A percentile compares a stretch with the other conserved stretches of the same genome.
These are phyloP conservation scores for Cynoglossus semilaevis DNA, from an alignment of 2,113 vertebrate species.

Conservation along the genomic window DNA sequence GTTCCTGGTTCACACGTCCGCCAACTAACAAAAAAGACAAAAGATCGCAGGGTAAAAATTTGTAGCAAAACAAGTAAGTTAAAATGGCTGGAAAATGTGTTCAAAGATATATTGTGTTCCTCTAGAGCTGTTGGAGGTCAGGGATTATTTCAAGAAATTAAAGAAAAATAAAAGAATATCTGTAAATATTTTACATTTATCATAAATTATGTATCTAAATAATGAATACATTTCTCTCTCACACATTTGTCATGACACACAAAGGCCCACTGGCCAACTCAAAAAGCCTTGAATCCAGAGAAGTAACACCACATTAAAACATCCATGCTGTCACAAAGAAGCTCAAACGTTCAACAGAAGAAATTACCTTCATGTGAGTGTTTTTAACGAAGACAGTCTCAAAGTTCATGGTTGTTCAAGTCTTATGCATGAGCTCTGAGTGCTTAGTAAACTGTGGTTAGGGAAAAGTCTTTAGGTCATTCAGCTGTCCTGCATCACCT, in stretches of 20 bases:
- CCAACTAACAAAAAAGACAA: slow-evolving; percentile 83
- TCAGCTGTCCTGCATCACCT: slow-evolving; percentile 55
- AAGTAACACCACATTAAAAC: slow-evolving; percentile 30
- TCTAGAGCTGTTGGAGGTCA: too few species aligned
- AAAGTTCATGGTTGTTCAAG: slow-evolving; percentile 49
- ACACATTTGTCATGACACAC: too few species aligned
- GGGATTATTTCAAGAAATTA: background rate
- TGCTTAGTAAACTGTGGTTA: slow-evolving; percentile 53
- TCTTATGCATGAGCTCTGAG: slow-evolving; percentile 62
- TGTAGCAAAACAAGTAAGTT: too few species aligned
- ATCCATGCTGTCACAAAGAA: slow-evolving; percentile 41
- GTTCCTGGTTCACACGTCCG: slow-evolving; percentile 94
- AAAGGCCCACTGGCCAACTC: too few species aligned
- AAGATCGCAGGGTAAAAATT: background rate
- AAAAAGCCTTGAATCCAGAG: slow-evolving; percentile 18
- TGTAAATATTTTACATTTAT: background rate
- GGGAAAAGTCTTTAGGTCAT: slow-evolving; percentile 71
- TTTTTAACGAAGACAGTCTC: slow-evolving; percentile 38
- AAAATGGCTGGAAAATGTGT: too few species aligned
- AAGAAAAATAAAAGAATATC: background rate
- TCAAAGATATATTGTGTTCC: too few species aligned
- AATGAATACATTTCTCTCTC: too few species aligned
- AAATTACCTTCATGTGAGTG: slow-evolving; percentile 39
- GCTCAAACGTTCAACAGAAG: slow-evolving; percentile 30
- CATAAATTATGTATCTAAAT: too few species aligned